These are phyloP conservation scores for Octodonta nipae DNA, from an alignment of 2,888 invertebrate genomes.

Conservation along the genomic window DNA sequence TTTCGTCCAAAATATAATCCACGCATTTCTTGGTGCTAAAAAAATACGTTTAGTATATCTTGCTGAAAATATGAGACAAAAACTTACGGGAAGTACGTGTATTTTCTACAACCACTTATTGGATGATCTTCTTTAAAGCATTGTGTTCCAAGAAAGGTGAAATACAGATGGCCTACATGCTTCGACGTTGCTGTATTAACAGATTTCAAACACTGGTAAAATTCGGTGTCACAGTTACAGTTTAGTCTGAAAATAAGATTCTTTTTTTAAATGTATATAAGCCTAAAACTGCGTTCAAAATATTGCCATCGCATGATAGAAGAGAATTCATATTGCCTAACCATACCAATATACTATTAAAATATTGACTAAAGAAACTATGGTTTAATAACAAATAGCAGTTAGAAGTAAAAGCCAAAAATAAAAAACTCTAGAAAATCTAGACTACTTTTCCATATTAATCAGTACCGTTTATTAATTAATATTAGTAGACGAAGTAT, in stretches of 20 bases:
- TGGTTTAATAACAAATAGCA: too few relatives aligned
- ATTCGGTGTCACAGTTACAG: conserved; percentile 43
- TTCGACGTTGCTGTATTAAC: conserved; percentile 31
- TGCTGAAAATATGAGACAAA: conserved; percentile 11
- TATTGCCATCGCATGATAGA: too few relatives aligned
- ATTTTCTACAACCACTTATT: conserved; percentile 37
- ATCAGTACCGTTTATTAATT: too few relatives aligned
- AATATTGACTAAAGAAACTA: too few relatives aligned
- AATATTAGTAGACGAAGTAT: too few relatives aligned
- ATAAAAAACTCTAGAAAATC: too few relatives aligned
- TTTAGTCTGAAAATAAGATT: conserved; percentile 38
- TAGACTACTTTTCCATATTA: too few relatives aligned
- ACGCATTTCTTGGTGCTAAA: conserved; percentile 32
- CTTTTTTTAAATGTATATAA: too few relatives aligned
- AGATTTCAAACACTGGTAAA: conserved; percentile 37
- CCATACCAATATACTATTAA: neutral
- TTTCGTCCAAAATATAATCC: conserved; percentile 36
- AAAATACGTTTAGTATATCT: conserved; percentile 5
- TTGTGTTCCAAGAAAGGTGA: conserved; percentile 42
- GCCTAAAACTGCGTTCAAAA: too few relatives aligned
- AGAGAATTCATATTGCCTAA: too few relatives aligned
- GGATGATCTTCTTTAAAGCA: conserved; percentile 49
- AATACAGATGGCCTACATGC: conserved; percentile 42
- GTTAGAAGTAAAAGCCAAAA: too few relatives aligned
- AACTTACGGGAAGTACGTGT: conserved; percentile 38